A percentile compares a stretch with the other conserved stretches of the same genome.
phyloP scores from a whole-genome alignment of 2,888 invertebrate species.

The Limenitis camilla region DNA sequence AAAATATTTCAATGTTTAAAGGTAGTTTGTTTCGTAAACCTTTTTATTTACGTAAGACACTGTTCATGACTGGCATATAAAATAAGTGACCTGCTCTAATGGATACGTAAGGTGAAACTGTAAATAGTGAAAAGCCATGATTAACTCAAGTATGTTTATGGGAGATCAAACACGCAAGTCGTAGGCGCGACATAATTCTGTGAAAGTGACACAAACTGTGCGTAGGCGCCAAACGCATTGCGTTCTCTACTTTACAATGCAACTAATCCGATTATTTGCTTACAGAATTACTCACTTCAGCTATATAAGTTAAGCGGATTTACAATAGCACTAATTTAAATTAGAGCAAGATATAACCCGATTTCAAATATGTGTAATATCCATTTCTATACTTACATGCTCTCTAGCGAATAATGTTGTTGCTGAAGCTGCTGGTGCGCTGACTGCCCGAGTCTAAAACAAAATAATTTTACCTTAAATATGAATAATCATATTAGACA shows the following conservation, averaged over 20 bases:
- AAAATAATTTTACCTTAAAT: constrained; percentile 31
- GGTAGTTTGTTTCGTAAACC: too few relatives aligned
- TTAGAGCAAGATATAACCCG: neutral
- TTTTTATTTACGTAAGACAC: too few relatives aligned
- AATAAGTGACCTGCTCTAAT: constrained; percentile 2
- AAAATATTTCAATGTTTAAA: too few relatives aligned
- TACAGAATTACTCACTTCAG: constrained; percentile 28
- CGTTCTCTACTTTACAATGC: constrained; percentile 37
- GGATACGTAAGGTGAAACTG: constrained; percentile 30
- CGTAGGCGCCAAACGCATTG: constrained; percentile 51
- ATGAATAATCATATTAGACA: neutral
- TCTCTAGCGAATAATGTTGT: constrained; percentile 49
- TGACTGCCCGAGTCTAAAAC: constrained; percentile 68
- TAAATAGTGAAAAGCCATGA: constrained; percentile 43
- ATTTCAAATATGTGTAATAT: neutral
- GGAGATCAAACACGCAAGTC: constrained; percentile 47
- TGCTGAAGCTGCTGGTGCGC: constrained; percentile 67
- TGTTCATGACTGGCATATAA: too few relatives aligned
- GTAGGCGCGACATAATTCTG: constrained; percentile 54
- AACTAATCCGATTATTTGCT: constrained; percentile 56
- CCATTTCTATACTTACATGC: constrained; percentile 41
- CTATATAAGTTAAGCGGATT: constrained; percentile 36
- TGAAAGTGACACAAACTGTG: constrained; percentile 56
- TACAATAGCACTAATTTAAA: constrained; percentile 15
- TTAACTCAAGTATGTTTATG: constrained; percentile 49